These are phyloP conservation scores for Dasypolia templi DNA, from an alignment of 2,888 invertebrate species.

Conservation along the genomic window DNA sequence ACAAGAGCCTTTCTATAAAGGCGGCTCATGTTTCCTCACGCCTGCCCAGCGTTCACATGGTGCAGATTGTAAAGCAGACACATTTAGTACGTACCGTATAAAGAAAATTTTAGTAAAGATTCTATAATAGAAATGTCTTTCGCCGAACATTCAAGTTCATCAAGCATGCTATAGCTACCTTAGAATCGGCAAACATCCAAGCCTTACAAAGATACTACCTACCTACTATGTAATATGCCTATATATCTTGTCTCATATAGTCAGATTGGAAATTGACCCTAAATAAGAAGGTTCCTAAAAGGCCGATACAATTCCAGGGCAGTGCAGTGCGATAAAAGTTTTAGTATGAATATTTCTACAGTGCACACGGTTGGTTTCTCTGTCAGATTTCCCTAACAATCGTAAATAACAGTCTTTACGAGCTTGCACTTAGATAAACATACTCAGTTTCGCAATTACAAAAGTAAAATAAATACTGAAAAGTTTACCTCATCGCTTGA, in stretches of 20 bases:
- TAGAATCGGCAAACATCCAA: conserved; percentile 1
- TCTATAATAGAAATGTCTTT: too few relatives aligned
- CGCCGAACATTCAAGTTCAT: neutral
- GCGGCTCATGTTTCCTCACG: neutral
- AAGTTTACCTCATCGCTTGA: conserved; percentile 58
- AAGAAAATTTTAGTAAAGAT: neutral
- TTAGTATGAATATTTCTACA: conserved; percentile 33
- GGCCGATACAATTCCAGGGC: conserved; percentile 15
- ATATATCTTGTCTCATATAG: neutral
- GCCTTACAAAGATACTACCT: neutral
- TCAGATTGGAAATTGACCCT: neutral
- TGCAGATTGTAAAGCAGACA: neutral
- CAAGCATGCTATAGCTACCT: neutral
- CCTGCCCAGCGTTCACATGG: neutral
- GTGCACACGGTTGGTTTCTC: conserved; percentile 44
- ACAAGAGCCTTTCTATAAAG: neutral
- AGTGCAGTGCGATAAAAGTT: conserved; percentile 24
- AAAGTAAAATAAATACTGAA: conserved; percentile 62
- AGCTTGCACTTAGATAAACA: conserved; percentile 63
- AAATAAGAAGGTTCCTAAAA: conserved; percentile 1
- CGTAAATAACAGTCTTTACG: conserved; percentile 58
- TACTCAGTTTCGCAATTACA: conserved; percentile 59
- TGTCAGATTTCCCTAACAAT: conserved; percentile 53
- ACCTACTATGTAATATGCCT: neutral
- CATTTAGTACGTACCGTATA: neutral